Evolutionary conservation across 2,797 vertebrate genomes (phyloP).

Genomic region (Gymnothorax reevesii): DNA sequence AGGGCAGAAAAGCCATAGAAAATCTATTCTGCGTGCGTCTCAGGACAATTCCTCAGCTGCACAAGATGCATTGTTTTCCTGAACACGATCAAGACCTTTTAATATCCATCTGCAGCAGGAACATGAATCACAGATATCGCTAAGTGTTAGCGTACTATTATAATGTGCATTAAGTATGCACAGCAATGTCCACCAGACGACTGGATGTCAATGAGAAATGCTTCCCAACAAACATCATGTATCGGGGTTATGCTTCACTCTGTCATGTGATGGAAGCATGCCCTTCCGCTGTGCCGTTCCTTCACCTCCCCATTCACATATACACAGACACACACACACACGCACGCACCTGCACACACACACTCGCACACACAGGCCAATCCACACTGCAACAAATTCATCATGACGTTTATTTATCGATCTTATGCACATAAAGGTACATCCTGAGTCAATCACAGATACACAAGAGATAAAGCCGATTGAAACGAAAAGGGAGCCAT

Average conservation of each 20-base stretch:
- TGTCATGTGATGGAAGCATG: background rate
- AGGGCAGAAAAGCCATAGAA: background rate
- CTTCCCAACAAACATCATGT: background rate
- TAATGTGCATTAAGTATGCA: background rate
- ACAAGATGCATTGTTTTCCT: background rate
- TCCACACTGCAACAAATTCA: background rate
- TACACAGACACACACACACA: background rate
- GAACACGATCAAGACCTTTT: conserved; percentile 5
- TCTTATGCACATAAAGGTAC: background rate
- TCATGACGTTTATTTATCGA: background rate
- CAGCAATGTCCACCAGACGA: background rate
- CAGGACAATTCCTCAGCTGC: conserved; percentile 3
- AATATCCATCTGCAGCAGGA: background rate
- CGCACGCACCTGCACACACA: background rate
- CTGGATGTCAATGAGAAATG: background rate
- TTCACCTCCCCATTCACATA: background rate
- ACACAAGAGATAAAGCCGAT: background rate
- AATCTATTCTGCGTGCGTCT: background rate
- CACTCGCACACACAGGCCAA: background rate
- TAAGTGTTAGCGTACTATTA: background rate
- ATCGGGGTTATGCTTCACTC: background rate
- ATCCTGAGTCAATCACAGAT: background rate
- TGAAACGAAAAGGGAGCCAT: background rate
- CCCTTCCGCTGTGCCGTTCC: background rate
- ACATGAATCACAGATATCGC: background rate